Evolutionary conservation across 2,113 vertebrate species (phyloP).

Genomic region (Eidolon helvum): DNA sequence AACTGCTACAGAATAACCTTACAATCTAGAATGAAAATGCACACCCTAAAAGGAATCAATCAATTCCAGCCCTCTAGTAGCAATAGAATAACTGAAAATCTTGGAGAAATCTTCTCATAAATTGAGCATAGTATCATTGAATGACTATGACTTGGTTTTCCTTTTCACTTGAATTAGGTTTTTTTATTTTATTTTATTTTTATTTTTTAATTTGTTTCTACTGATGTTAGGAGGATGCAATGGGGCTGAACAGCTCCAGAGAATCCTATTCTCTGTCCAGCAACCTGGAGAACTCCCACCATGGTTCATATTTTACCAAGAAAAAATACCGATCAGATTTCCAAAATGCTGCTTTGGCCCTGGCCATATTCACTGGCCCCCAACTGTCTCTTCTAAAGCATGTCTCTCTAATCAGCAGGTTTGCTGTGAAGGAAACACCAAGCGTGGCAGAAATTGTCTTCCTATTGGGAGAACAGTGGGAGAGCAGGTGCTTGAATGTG

Average conservation of each 20-base stretch:
- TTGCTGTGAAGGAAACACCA: slow-evolving; percentile 40
- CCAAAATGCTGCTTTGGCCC: not conserved
- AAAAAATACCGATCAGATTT: not conserved
- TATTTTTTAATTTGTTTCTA: not conserved
- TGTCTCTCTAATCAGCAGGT: slow-evolving; percentile 54
- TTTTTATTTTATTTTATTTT: not conserved
- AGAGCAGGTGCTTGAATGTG: slow-evolving; percentile 29
- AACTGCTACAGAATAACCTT: not conserved
- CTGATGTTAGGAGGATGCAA: not conserved
- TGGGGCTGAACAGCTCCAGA: not conserved
- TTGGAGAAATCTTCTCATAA: not conserved
- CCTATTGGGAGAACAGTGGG: slow-evolving; percentile 47
- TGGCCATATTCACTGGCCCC: not conserved
- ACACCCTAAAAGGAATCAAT: not conserved
- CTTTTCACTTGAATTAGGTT: not conserved
- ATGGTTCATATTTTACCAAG: not conserved
- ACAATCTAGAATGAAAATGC: not conserved
- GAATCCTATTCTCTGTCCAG: not conserved
- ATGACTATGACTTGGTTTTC: not conserved
- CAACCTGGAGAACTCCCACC: not conserved
- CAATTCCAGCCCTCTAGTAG: not conserved
- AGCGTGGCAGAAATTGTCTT: slow-evolving; percentile 62
- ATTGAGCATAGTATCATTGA: not conserved
- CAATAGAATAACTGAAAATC: not conserved
- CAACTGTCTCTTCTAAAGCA: not conserved